Evolutionary conservation across 1,140 invertebrate species (phyloP), one percentile per base, ranked within the genome.

Genomic region (Brachionus asplanchnoidis): DNA sequence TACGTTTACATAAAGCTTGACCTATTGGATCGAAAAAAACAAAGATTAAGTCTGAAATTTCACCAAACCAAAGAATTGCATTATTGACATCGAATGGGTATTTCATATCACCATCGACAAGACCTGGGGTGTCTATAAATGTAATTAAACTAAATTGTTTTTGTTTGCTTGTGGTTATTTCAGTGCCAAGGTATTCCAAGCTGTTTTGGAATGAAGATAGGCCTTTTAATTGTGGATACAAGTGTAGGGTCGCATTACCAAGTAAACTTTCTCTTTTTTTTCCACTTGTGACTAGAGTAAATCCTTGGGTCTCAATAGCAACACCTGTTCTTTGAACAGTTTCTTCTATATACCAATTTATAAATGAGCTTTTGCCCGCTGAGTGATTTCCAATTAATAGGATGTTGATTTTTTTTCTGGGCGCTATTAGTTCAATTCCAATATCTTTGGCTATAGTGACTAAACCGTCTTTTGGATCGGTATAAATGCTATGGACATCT

Each of bases 11-110:
- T 42, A 93, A 86, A 7, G 92, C 92, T 86, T 93, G 92, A 20
- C 92, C 92, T 88, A 92, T 92, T 0, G 92, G 92, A 87, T 93
- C 92, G 87, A 93, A 93, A 88, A 93, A 93, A 0, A 92, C 92
- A 88, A 93, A 92, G 73, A 93, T 91, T 85, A 93, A 87, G 86
- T 93, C 92, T 14, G 92, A 91, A 68, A 92, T 87, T 79, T 92
- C 90, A 78, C 92, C 92, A 44, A 93, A 87, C 92, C 92, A 92
- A 3, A 91, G 86, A 68, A 93, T 91, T 17, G 92, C 87, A 85
- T 92, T 89, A 86, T 93, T 92, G 8, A 93, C 92, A 90, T 92
- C 92, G 89, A 92, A 93, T 7, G 92, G 92, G 88, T 93, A 93
- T 85, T 92, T 91, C 92, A 93, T 92, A 86, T 92, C 92, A 3